Percentiles rank a stretch among this genome's conserved stretches.
Evolutionary conservation across 2,113 vertebrate genomes (phyloP).

Genomic region (Oriolus oriolus): DNA sequence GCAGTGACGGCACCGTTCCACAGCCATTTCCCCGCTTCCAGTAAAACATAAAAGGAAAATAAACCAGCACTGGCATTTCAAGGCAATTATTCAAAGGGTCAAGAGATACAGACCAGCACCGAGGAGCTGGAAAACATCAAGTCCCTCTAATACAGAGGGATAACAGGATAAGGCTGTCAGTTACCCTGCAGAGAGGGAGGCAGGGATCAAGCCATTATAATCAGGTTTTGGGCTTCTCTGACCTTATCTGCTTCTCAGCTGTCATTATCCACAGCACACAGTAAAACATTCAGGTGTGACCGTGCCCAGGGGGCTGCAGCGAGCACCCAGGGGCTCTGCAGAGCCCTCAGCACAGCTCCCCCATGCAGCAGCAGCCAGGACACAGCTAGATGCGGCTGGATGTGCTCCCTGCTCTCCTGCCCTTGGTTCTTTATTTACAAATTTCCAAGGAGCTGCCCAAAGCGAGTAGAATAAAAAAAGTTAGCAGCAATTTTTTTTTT

Average conservation of each 20-base stretch:
- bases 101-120: neutral
- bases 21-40: neutral
- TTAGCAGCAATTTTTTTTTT: fast-evolving
- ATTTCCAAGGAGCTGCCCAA: neutral
- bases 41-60: conserved; percentile 1
- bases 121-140: conserved; percentile 41
- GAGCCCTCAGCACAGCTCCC: neutral
- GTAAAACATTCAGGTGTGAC: neutral
- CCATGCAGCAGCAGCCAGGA: neutral
- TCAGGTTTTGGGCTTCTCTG: neutral
- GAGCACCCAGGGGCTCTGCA: neutral
- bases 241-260: neutral
- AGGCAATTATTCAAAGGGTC: conserved; percentile 39
- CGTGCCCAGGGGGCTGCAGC: neutral
- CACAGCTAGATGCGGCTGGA: neutral
- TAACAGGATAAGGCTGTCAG: neutral
- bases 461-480: neutral
- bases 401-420: neutral
- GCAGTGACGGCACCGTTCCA: neutral
- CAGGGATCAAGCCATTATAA: neutral
- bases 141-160: neutral
- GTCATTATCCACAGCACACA: neutral
- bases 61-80: conserved; percentile 15
- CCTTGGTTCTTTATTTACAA: neutral
- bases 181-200: neutral